Conservation (phyloP, 2,888 invertebrate genomes). For the Chloroclystis v-ata region DNA sequence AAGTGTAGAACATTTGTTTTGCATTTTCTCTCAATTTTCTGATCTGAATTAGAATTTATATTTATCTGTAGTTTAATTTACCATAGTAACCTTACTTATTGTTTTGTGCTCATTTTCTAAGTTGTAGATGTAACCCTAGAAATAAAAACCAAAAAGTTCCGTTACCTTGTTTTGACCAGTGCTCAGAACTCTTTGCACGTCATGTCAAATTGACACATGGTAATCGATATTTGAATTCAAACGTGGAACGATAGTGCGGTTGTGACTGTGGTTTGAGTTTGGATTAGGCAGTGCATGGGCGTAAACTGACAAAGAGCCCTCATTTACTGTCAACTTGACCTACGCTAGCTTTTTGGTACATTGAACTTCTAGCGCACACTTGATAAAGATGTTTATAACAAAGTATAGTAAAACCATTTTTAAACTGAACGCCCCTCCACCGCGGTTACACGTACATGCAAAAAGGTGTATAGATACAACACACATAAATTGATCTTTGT, state of each 20-base stretch:
- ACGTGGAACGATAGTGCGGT: slow-evolving; percentile 24
- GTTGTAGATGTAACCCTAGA: slow-evolving; percentile 7
- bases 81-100: too few relatives aligned
- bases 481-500: too few relatives aligned
- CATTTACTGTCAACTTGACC: slow-evolving; percentile 23
- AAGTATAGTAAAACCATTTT: too few relatives aligned
- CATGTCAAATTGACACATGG: slow-evolving; percentile 35
- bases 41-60: too few relatives aligned
- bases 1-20: too few relatives aligned
- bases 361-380: neutral
- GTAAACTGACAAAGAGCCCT: slow-evolving; percentile 24
- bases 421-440: too few relatives aligned
- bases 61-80: too few relatives aligned
- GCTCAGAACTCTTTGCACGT: slow-evolving; percentile 20
- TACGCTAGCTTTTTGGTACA: slow-evolving; percentile 1
- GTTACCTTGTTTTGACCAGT: slow-evolving; percentile 32
- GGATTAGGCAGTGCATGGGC: slow-evolving; percentile 20
- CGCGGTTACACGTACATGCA: too few relatives aligned
- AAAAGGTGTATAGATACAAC: too few relatives aligned
- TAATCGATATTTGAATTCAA: slow-evolving; percentile 35
- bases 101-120: too few relatives aligned
- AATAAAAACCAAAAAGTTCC: slow-evolving; percentile 33
- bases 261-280: slow-evolving; percentile 7
- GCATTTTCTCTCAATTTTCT: too few relatives aligned
- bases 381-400: neutral